Conservation (phyloP, 2,888 invertebrate species). For the Cyrtodaria siliqua region DNA sequence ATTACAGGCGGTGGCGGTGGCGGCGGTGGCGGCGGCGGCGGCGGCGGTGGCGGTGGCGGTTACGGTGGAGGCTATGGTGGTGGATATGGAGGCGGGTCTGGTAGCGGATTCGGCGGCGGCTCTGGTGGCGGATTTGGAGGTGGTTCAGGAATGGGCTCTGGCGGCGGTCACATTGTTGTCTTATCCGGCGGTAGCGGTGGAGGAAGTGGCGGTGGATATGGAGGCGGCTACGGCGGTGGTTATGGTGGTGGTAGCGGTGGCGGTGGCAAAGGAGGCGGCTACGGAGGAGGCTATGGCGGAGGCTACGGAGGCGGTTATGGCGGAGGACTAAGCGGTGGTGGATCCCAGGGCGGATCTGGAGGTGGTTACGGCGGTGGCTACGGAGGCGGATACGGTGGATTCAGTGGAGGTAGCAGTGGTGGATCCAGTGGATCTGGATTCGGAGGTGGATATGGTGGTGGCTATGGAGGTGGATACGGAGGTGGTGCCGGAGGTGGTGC, state of each 20-base stretch:
- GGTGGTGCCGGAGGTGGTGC: conserved; percentile 28
- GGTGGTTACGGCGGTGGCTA: not conserved
- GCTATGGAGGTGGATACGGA: conserved; percentile 23
- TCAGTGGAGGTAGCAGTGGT: not conserved
- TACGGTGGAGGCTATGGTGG: conserved; percentile 4
- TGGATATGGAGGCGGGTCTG: conserved; percentile 1
- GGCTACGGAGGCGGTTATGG: not conserved
- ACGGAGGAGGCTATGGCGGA: too few species aligned
- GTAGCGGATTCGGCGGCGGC: conserved; percentile 12
- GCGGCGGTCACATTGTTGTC: not conserved
- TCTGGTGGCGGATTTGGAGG: conserved; percentile 16
- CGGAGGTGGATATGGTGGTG: conserved; percentile 25
- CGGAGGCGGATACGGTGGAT: not conserved
- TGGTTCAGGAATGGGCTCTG: conserved; percentile 15
- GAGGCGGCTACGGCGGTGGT: too few species aligned
- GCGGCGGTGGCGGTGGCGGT: not conserved
- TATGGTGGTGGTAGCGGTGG: too few species aligned
- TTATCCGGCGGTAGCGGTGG: too few species aligned
- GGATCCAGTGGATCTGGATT: not conserved
- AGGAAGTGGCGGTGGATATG: too few species aligned
- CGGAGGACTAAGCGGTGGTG: not conserved
- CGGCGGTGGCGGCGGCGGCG: conserved; percentile 4
- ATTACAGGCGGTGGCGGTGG: conserved; percentile 1
- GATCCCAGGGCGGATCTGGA: not conserved
- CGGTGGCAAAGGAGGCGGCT: too few species aligned